phyloP scores from a whole-genome alignment of 2,888 invertebrate genomes.

The Agonopterix subpropinquella region DNA sequence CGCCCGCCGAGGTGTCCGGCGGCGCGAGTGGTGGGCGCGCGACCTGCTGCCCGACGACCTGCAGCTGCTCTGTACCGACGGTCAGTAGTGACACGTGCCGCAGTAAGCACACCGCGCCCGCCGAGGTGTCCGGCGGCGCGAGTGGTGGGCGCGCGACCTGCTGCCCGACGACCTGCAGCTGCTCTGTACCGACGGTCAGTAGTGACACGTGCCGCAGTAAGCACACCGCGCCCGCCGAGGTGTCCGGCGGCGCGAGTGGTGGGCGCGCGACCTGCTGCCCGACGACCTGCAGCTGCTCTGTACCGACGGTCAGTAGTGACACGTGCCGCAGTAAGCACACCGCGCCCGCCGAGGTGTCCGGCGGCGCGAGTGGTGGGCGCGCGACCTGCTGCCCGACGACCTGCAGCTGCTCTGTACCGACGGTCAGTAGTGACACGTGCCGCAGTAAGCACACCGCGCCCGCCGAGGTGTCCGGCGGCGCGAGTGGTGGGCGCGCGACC shows the following conservation, averaged over 20 bases:
- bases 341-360: too few relatives aligned
- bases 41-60: slow-evolving; percentile 91
- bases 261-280: slow-evolving; percentile 94
- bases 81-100: too few relatives aligned
- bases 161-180: slow-evolving; percentile 94
- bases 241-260: slow-evolving; percentile 87
- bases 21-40: slow-evolving; percentile 94
- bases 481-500: slow-evolving; percentile 96
- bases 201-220: too few relatives aligned
- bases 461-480: slow-evolving; percentile 81
- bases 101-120: too few relatives aligned
- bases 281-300: slow-evolving; percentile 51
- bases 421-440: too few relatives aligned
- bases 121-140: slow-evolving; percentile 85
- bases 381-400: slow-evolving; percentile 84
- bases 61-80: slow-evolving; percentile 43
- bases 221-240: slow-evolving; percentile 45
- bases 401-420: slow-evolving; percentile 58
- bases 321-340: too few relatives aligned
- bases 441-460: too few relatives aligned
- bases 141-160: slow-evolving; percentile 96
- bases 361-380: slow-evolving; percentile 93
- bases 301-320: too few relatives aligned
- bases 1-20: too few relatives aligned
- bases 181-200: slow-evolving; percentile 94